phyloP scores from a whole-genome alignment of 2,113 vertebrate species.

The Myrmophylax atrothorax region DNA sequence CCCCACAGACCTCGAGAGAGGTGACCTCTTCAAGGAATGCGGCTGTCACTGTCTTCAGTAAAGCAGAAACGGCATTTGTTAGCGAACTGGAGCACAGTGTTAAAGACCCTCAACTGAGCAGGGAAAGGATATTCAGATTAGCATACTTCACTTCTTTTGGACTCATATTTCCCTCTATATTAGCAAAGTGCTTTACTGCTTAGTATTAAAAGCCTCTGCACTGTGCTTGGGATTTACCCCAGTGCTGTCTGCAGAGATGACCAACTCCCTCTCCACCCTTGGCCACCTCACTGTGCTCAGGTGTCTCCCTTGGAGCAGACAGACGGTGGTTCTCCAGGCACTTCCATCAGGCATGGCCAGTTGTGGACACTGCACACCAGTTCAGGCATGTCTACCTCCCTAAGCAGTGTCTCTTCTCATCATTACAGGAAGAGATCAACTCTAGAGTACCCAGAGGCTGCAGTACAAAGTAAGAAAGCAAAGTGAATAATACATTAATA shows the following conservation, averaged over 20 bases:
- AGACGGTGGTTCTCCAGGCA: not conserved
- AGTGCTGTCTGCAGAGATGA: not conserved
- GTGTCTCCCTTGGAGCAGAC: not conserved
- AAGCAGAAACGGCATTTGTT: not conserved
- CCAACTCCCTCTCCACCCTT: not conserved
- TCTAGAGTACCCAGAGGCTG: not conserved
- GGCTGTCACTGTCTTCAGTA: not conserved
- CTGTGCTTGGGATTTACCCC: not conserved
- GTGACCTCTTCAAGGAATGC: not conserved
- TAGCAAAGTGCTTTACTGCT: not conserved
- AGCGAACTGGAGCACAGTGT: not conserved
- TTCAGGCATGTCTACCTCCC: not conserved
- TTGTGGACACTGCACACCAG: not conserved
- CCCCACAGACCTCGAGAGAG: fast-evolving
- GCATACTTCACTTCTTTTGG: not conserved
- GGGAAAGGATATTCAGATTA: not conserved
- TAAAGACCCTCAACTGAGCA: not conserved
- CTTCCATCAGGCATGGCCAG: fast-evolving
- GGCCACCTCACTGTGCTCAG: not conserved
- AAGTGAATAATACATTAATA: not conserved
- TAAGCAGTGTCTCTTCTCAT: fast-evolving
- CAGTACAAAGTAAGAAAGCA: not conserved
- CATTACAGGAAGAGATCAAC: not conserved
- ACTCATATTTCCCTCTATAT: not conserved
- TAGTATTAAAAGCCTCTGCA: not conserved